A percentile compares a stretch with the other conserved stretches of the same genome.
Conservation (phyloP, 2,797 vertebrate genomes). For the Ammospiza maritima region DNA sequence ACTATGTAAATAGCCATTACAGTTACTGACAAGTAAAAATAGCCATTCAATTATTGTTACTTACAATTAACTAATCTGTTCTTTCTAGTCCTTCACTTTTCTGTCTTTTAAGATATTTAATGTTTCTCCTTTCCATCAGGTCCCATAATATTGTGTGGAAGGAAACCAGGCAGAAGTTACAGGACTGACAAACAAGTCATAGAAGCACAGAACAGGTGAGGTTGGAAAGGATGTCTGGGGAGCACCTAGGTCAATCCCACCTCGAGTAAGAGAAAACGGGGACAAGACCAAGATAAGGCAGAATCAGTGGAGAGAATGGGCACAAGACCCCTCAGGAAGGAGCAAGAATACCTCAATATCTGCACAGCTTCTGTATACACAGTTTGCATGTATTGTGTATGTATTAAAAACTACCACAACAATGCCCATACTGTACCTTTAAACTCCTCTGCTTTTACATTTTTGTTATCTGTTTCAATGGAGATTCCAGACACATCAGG, state of each 20-base stretch:
- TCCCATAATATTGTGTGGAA: not conserved
- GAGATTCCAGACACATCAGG: slow-evolving; percentile 68
- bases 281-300: not conserved
- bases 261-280: not conserved
- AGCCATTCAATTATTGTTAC: not conserved
- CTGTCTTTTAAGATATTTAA: not conserved
- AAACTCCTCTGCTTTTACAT: slow-evolving; percentile 78
- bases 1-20: not conserved
- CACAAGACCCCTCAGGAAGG: not conserved
- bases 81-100: not conserved
- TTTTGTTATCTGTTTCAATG: slow-evolving; percentile 68
- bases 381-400: not conserved
- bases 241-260: not conserved
- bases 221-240: not conserved
- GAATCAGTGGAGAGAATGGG: not conserved
- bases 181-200: not conserved
- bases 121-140: not conserved
- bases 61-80: not conserved
- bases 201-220: not conserved
- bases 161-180: not conserved
- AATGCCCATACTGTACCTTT: slow-evolving; percentile 74
- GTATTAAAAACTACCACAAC: not conserved
- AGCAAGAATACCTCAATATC: not conserved
- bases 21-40: not conserved
- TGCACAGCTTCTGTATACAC: not conserved